Evolutionary conservation across 2,888 invertebrate species (phyloP).

Genomic region (Stenichneumon culpator): DNA sequence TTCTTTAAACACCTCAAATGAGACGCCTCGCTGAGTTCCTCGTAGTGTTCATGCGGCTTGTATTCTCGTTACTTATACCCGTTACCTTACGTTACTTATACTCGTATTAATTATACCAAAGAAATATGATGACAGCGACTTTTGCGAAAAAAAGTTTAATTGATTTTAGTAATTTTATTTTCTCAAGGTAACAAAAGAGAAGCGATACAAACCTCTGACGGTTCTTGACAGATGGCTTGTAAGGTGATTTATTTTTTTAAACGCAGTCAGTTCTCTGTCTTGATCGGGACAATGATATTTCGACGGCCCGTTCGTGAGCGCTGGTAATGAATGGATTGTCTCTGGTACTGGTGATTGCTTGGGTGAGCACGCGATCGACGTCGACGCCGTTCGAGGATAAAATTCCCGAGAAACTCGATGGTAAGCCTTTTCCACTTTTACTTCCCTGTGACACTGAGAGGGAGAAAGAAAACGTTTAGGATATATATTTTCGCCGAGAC

Average conservation of each 20-base stretch:
- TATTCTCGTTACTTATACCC: no score
- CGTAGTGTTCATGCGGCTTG: no score
- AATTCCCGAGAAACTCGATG: conserved; percentile 32
- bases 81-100: no score
- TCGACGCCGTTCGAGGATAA: conserved; percentile 24
- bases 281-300: conserved; percentile 33
- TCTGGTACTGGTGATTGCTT: conserved; percentile 52
- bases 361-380: conserved; percentile 37
- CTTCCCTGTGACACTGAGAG: background rate
- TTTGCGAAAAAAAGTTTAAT: background rate
- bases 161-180: background rate
- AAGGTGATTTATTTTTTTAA: background rate
- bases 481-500: conserved; percentile 15
- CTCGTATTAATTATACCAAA: background rate
- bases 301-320: conserved; percentile 6
- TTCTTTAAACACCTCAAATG: no score
- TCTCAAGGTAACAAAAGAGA: conserved; percentile 5
- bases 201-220: background rate
- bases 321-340: conserved; percentile 67
- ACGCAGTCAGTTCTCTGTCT: background rate
- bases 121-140: background rate
- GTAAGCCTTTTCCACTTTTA: conserved; percentile 25
- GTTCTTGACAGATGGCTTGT: conserved; percentile 15
- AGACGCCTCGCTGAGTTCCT: no score
- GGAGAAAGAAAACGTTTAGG: conserved; percentile 24